phyloP scores from a whole-genome alignment of 2,797 vertebrate species.

The Limosa lapponica region DNA sequence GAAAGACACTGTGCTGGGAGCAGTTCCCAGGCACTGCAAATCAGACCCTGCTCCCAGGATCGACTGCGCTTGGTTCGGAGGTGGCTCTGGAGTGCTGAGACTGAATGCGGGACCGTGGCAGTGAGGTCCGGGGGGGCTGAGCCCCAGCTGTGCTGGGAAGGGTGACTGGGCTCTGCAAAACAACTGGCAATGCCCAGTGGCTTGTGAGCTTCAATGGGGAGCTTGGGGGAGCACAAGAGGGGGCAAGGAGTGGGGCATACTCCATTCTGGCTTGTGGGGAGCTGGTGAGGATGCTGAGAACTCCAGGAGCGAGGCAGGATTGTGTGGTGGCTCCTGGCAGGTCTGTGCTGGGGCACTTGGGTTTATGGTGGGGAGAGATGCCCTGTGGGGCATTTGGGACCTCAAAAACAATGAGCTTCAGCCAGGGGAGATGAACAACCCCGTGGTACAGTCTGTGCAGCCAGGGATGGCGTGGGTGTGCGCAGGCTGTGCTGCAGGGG shows the following conservation, averaged over 20 bases:
- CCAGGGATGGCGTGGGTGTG: background rate
- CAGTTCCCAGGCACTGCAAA: background rate
- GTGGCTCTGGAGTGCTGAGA: accelerated
- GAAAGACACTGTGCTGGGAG: background rate
- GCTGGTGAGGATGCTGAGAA: background rate
- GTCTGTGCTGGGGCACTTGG: background rate
- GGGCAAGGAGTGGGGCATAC: accelerated
- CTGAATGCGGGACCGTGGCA: accelerated
- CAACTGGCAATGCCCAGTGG: background rate
- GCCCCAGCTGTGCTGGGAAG: background rate
- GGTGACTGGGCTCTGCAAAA: background rate
- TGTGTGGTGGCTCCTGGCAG: background rate
- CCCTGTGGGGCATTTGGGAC: background rate
- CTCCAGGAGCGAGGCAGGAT: accelerated
- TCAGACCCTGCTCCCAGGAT: background rate
- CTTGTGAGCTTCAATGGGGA: background rate
- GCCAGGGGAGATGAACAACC: accelerated
- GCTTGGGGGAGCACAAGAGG: background rate
- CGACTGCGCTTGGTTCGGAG: accelerated
- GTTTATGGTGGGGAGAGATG: background rate
- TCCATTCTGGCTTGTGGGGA: background rate
- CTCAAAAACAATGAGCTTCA: background rate
- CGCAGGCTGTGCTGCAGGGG: background rate
- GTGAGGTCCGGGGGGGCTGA: background rate
- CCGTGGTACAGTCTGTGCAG: background rate